A percentile compares a stretch with the other conserved stretches of the same genome.
Evolutionary conservation across 2,113 vertebrate genomes (phyloP).

Genomic region (Diadophis punctatus): DNA sequence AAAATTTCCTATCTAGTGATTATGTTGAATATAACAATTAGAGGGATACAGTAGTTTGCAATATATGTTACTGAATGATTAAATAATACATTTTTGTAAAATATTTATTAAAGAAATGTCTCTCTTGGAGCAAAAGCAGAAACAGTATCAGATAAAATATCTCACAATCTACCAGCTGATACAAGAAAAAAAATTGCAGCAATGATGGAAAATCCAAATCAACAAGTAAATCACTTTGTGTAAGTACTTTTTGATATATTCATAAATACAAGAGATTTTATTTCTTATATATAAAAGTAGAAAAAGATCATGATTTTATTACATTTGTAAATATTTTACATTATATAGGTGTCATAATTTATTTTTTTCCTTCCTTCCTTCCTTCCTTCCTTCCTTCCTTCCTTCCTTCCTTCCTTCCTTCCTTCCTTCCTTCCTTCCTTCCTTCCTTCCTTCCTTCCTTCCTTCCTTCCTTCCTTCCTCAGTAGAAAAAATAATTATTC

Average conservation of each 20-base stretch:
- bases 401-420: too few relatives aligned
- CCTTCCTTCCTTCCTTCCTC: neutral
- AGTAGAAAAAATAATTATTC: neutral
- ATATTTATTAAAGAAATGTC: conserved; percentile 75
- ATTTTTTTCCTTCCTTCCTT: neutral
- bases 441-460: too few relatives aligned
- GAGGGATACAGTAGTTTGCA: neutral
- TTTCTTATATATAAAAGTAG: conserved; percentile 8
- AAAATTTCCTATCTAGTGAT: neutral
- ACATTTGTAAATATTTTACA: neutral
- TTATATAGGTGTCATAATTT: neutral
- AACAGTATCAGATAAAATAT: conserved; percentile 80
- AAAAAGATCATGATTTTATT: neutral
- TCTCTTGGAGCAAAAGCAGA: conserved; percentile 89
- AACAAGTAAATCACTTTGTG: conserved; percentile 63
- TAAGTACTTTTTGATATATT: conserved; percentile 70
- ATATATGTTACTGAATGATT: neutral
- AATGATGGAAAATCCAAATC: conserved; percentile 65
- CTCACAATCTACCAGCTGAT: conserved; percentile 50
- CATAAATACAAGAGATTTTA: neutral
- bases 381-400: neutral
- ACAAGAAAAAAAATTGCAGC: conserved; percentile 68
- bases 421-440: too few relatives aligned
- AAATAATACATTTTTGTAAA: neutral
- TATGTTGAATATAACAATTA: neutral